Conservation (phyloP, 2,888 invertebrate genomes). For the Leptogaster cylindrica region DNA sequence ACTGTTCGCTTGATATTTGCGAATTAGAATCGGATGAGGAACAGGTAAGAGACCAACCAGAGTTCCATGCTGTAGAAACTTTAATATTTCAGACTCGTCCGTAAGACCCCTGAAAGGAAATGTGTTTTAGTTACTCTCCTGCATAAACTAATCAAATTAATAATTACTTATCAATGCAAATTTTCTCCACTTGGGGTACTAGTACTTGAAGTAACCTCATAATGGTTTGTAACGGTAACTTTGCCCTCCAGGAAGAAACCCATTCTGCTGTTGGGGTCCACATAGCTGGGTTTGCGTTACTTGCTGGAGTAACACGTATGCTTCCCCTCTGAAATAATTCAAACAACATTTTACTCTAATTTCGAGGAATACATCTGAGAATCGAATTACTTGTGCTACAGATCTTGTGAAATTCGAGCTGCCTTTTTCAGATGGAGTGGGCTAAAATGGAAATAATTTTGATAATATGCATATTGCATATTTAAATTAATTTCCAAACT, state of each 20-base stretch:
- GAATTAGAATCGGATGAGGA: constrained; percentile 97
- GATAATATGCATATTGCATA: background rate
- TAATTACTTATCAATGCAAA: constrained; percentile 94
- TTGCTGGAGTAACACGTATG: constrained; percentile 64
- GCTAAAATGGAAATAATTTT: constrained; percentile 11
- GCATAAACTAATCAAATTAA: too few relatives aligned
- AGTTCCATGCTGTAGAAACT: constrained; percentile 98
- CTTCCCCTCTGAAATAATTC: constrained; percentile 65
- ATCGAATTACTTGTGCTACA: constrained; percentile 57
- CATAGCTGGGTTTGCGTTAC: constrained; percentile 50
- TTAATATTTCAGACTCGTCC: constrained; percentile 98
- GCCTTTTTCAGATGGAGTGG: constrained; percentile 31
- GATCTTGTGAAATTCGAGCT: constrained; percentile 51
- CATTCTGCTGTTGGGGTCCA: constrained; percentile 97
- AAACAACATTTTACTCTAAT: too few relatives aligned
- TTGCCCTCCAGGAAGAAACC: constrained; percentile 95
- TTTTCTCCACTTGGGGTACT: constrained; percentile 99
- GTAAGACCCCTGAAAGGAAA: constrained; percentile 87
- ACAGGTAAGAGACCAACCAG: constrained; percentile 96
- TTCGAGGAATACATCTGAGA: too few relatives aligned
- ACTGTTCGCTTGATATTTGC: constrained; percentile 98
- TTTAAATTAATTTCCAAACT: background rate
- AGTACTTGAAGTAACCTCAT: constrained; percentile 98
- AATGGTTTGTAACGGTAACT: constrained; percentile 97
- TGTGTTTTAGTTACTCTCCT: background rate